Evolutionary conservation across 2,888 invertebrate species (phyloP), one percentile per base, ranked within the genome.

Genomic region (Trypoxylon attenuatum): DNA sequence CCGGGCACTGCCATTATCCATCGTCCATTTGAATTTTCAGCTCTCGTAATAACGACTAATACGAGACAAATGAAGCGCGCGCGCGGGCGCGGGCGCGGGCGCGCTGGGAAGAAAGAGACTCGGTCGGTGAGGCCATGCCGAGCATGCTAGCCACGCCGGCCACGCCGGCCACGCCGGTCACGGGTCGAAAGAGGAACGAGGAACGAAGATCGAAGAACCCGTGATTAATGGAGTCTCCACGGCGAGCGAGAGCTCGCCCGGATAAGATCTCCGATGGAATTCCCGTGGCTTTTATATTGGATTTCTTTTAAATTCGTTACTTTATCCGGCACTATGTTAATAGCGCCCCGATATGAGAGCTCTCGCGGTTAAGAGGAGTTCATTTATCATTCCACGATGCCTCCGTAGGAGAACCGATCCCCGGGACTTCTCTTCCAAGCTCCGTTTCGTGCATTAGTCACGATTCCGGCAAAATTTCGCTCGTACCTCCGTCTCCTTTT

Each of bases 251-350:
- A 82, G 82, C 80, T 80, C 80, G 77, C 57, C 74, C 72, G 84
- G 87, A 86, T 86, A 86, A 87, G 82, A 87, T 86, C 86, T 85
- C 82, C 82, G 83, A 84, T 85, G 86, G 86, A 86, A 87, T 86
- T 86, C 84, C 80, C 84, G 82, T 77, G 76, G 82, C 85, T 84
- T 84, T 85, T 85, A 85, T 85, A 84, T 84, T 85, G 81, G 82
- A 84, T 85, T 85, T 85, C 82, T 84, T 85, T 85, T 81, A 84
- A 85, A 85, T 85, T 84, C 83, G 85, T 85, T 84, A 84, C 84
- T 85, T 85, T 84, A 84, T 83, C 84, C 84, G 81, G 82, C 80
- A 80, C 81, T 86, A 85, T 86, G 85, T 85, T 85, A 85, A 86
- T 86, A 84, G 84, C 82, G 75, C 73, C 73, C 72, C 84, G 84